A percentile compares a stretch with the other conserved stretches of the same genome.
Evolutionary conservation across 2,113 vertebrate genomes (phyloP).

Genomic region (Heteronetta atricapilla): DNA sequence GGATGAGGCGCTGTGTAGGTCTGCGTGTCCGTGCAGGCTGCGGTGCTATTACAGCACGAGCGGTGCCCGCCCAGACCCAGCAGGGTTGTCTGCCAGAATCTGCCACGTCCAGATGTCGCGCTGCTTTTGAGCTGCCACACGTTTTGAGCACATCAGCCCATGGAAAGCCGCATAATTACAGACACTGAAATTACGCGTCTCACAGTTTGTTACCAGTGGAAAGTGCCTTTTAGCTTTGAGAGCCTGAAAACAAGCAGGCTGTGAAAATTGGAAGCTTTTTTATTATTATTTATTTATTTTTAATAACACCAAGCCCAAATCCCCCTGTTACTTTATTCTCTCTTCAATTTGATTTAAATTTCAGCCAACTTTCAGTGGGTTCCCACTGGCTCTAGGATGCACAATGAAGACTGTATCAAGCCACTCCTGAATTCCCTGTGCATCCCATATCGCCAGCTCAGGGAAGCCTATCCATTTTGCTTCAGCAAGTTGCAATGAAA

Average conservation of each 20-base stretch:
- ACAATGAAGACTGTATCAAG: background rate
- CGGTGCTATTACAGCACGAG: background rate
- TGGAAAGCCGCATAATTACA: background rate
- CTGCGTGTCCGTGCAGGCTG: background rate
- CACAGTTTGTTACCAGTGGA: background rate
- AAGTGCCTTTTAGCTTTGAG: background rate
- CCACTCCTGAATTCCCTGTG: background rate
- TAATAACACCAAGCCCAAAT: background rate
- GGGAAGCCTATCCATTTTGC: background rate
- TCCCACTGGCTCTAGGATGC: background rate
- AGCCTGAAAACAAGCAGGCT: slow-evolving; percentile 16
- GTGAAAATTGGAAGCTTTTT: background rate
- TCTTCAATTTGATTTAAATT: background rate
- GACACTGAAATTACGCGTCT: background rate
- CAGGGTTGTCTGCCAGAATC: background rate
- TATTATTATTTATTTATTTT: background rate
- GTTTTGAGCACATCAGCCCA: background rate
- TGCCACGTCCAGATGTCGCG: background rate
- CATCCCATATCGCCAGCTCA: rapidly evolving
- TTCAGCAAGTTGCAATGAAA: background rate
- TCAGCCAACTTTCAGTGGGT: background rate
- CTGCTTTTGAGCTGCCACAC: background rate
- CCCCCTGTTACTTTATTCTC: background rate
- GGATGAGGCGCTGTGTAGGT: too few species aligned
- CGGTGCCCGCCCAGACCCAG: background rate